phyloP scores from a whole-genome alignment of 1,140 invertebrate species.

The Marisa cornuarietis region DNA sequence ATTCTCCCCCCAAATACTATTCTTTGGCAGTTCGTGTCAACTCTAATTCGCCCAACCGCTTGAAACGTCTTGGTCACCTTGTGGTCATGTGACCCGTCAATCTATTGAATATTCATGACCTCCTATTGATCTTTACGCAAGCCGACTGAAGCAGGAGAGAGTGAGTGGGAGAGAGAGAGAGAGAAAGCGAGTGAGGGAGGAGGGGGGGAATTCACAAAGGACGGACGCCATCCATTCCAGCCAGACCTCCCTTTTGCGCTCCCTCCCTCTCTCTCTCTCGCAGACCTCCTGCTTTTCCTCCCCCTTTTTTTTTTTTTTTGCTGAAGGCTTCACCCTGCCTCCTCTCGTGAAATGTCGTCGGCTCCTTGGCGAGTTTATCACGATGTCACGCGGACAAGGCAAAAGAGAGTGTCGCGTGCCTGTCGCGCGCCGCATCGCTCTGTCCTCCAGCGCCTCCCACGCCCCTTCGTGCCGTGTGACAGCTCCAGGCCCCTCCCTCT shows the following conservation, averaged over 20 bases:
- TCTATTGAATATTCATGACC: constrained; percentile 27
- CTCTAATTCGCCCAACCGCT: constrained; percentile 27
- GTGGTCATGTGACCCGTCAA: constrained; percentile 29
- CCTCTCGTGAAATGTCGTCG: neutral
- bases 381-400: neutral
- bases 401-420: constrained; percentile 12
- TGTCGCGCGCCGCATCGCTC: neutral
- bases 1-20: constrained; percentile 13
- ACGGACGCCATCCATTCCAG: constrained; percentile 9
- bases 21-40: constrained; percentile 26
- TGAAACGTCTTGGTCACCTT: constrained; percentile 29
- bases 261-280: neutral
- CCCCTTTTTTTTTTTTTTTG: no score
- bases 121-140: constrained; percentile 4
- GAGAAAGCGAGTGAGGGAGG: neutral
- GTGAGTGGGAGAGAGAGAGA: neutral
- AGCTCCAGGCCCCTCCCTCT: no score
- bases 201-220: neutral
- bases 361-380: neutral
- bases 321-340: neutral
- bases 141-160: neutral
- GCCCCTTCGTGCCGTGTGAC: neutral
- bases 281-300: neutral
- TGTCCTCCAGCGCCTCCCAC: neutral
- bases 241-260: neutral